Percentiles rank a stretch among this genome's conserved stretches.
phyloP scores from a whole-genome alignment of 2,113 vertebrate genomes.

The Morone chrysops region DNA sequence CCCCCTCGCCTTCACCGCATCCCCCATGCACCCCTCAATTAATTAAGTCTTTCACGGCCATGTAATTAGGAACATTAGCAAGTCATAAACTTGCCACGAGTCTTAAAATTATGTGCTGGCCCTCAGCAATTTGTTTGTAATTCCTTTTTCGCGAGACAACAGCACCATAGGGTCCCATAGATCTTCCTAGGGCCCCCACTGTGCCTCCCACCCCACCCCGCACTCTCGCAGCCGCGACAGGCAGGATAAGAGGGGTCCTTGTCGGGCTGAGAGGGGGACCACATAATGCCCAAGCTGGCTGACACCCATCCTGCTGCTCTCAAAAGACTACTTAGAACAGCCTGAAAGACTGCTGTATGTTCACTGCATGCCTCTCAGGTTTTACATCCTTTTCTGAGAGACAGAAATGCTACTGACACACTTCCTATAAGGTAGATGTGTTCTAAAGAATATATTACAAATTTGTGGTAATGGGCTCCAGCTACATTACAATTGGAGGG shows the following conservation, averaged over 20 bases:
- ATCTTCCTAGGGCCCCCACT: slow-evolving; percentile 91
- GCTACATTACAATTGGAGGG: too few species aligned
- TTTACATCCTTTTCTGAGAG: slow-evolving; percentile 7
- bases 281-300: slow-evolving; percentile 64
- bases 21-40: slow-evolving; percentile 94
- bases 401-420: background rate
- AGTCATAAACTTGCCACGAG: slow-evolving; percentile 99
- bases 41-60: slow-evolving; percentile 99
- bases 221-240: slow-evolving; percentile 31
- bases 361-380: slow-evolving; percentile 25
- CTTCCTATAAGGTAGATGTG: background rate
- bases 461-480: background rate
- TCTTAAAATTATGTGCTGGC: slow-evolving; percentile 99
- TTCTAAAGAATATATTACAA: background rate
- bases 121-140: slow-evolving; percentile 99
- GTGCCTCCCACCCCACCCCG: slow-evolving; percentile 82
- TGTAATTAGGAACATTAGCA: slow-evolving; percentile 99
- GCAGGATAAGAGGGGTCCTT: slow-evolving; percentile 68
- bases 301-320: slow-evolving; percentile 58
- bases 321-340: slow-evolving; percentile 26
- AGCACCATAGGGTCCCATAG: slow-evolving; percentile 94
- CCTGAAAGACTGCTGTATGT: slow-evolving; percentile 22
- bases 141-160: slow-evolving; percentile 96
- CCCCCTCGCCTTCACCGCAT: slow-evolving; percentile 19
- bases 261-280: slow-evolving; percentile 61